Evolutionary conservation across 1,140 invertebrate genomes (phyloP).

Genomic region (Drosophila busckii): DNA sequence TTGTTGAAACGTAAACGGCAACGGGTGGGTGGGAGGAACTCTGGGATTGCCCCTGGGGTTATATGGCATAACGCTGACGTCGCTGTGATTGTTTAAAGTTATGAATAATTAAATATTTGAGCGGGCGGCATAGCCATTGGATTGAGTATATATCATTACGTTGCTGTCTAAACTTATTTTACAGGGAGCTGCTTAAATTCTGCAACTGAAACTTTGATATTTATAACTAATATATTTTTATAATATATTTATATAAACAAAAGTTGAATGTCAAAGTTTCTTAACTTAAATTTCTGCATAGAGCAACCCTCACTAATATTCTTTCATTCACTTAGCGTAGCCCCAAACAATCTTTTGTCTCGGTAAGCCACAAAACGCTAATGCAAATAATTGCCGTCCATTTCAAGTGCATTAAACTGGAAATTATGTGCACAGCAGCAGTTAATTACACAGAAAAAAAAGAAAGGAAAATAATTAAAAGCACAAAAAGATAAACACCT

Average conservation of each 20-base stretch:
- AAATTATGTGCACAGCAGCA: constrained; percentile 29
- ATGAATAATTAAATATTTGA: constrained; percentile 79
- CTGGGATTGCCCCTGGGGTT: constrained; percentile 43
- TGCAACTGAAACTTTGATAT: too few species aligned
- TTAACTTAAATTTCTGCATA: not conserved
- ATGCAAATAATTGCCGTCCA: constrained; percentile 39
- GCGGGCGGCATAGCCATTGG: constrained; percentile 42
- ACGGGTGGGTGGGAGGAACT: not conserved
- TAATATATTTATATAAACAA: too few species aligned
- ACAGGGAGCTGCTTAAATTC: too few species aligned
- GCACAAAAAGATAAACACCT: not conserved
- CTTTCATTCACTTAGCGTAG: not conserved
- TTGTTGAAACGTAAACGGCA: constrained; percentile 61
- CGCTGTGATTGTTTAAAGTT: constrained; percentile 75
- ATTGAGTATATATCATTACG: constrained; percentile 17
- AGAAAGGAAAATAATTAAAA: constrained; percentile 12
- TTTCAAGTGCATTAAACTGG: constrained; percentile 34
- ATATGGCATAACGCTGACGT: constrained; percentile 57
- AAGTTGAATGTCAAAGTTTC: too few species aligned
- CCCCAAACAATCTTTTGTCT: not conserved
- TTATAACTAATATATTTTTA: too few species aligned
- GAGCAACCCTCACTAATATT: not conserved
- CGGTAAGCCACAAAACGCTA: constrained; percentile 9
- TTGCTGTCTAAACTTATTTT: too few species aligned
- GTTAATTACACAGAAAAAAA: constrained; percentile 30